phyloP scores from a whole-genome alignment of 2,797 vertebrate species.

The Petrocephalus sullivani region DNA sequence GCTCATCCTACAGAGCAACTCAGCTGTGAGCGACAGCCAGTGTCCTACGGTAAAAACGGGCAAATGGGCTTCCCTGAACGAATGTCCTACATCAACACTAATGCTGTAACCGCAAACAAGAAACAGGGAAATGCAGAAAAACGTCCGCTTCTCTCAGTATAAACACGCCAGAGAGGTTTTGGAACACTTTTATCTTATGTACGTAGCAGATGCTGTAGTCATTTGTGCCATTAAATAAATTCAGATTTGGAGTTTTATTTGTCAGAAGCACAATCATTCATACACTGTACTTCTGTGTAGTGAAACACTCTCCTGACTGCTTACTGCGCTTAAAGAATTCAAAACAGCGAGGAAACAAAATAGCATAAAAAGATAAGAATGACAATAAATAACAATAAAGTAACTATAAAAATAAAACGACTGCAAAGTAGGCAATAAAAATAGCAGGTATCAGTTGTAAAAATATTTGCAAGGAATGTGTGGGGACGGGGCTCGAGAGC shows the following conservation, averaged over 20 bases:
- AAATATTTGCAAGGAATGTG: neutral
- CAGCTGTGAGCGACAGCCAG: slow-evolving; percentile 54
- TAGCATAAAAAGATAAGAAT: neutral
- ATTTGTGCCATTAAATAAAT: neutral
- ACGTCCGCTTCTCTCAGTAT: neutral
- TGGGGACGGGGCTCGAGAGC: neutral
- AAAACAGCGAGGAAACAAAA: neutral
- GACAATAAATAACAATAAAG: neutral
- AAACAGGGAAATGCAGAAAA: neutral
- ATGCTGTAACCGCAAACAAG: neutral
- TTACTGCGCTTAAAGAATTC: neutral
- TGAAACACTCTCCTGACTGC: neutral
- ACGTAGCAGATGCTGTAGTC: neutral
- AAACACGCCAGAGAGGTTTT: neutral
- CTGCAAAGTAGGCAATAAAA: neutral
- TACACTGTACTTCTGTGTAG: neutral
- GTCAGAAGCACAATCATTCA: neutral
- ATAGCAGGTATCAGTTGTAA: neutral
- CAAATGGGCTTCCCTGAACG: neutral
- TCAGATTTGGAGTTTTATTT: neutral
- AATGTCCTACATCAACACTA: neutral
- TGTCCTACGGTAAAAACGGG: slow-evolving; percentile 45
- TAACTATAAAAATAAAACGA: neutral
- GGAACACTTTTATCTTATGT: neutral
- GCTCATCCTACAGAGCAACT: slow-evolving; percentile 57